Conservation (phyloP, 1,140 invertebrate species). For the Nephila pilipes region DNA sequence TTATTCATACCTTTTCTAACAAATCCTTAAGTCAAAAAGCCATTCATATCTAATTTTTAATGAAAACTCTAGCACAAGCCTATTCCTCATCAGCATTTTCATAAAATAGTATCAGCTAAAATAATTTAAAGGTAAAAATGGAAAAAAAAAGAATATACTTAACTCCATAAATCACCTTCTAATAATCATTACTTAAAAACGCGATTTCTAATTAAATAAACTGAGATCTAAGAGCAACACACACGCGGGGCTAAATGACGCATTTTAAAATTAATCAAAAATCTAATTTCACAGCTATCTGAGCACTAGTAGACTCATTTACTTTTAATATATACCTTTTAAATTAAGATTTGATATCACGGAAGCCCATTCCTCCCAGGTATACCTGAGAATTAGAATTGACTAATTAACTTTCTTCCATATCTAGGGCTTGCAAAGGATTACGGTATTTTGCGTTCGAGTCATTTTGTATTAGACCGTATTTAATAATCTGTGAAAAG, state of each 20-base stretch:
- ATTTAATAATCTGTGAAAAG: neutral
- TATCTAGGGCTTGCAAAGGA: neutral
- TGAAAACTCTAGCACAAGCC: no score
- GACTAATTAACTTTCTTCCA: neutral
- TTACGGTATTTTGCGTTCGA: neutral
- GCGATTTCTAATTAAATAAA: slow-evolving; percentile 16
- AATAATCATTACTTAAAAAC: neutral
- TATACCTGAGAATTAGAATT: neutral
- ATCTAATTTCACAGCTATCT: slow-evolving; percentile 8
- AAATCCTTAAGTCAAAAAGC: no score
- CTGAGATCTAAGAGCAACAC: neutral
- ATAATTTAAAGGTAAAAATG: no score
- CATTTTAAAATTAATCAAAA: slow-evolving; percentile 38
- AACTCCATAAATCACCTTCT: neutral
- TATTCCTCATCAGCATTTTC: no score
- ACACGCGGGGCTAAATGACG: neutral
- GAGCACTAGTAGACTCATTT: neutral
- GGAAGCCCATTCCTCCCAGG: neutral
- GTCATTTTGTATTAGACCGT: neutral
- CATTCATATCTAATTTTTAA: no score
- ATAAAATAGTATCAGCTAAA: no score
- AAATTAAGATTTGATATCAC: slow-evolving; percentile 18
- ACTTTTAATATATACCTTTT: slow-evolving; percentile 16
- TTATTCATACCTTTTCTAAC: no score
- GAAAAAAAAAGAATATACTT: no score